A percentile compares a stretch with the other conserved stretches of the same genome.
phyloP scores from a whole-genome alignment of 2,888 invertebrate genomes.

The Trichopria drosophilae region DNA sequence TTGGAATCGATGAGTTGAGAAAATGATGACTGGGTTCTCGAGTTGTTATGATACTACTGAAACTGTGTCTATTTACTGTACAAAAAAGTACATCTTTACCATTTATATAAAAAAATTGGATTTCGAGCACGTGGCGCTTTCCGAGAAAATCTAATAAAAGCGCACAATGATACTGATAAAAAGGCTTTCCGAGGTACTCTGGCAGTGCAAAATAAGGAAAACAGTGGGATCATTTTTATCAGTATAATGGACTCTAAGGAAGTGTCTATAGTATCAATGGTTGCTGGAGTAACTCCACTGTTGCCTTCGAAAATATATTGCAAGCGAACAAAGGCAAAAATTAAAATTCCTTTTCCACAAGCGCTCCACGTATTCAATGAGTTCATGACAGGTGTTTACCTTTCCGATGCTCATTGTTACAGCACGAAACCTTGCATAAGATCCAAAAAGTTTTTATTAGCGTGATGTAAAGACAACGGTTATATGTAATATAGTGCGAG shows the following conservation, averaged over 20 bases:
- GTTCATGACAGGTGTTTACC: too few species aligned
- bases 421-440: too few species aligned
- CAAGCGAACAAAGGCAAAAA: neutral
- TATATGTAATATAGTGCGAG: too few species aligned
- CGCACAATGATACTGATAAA: neutral
- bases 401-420: too few species aligned
- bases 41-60: neutral
- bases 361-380: too few species aligned
- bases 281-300: neutral
- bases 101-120: neutral
- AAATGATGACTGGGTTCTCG: neutral
- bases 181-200: conserved; percentile 2
- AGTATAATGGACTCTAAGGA: conserved; percentile 1
- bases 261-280: neutral
- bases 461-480: too few species aligned
- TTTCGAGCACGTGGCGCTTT: conserved; percentile 1
- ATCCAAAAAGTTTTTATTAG: too few species aligned
- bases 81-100: neutral
- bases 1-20: too few species aligned
- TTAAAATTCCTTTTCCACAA: neutral
- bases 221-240: neutral
- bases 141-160: too few species aligned
- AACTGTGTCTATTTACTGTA: neutral
- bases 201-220: neutral
- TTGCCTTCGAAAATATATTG: neutral